Percentiles rank a stretch among this genome's conserved stretches.
Evolutionary conservation across 1,140 invertebrate species (phyloP).

Genomic region (Brachionus paranguensis): DNA sequence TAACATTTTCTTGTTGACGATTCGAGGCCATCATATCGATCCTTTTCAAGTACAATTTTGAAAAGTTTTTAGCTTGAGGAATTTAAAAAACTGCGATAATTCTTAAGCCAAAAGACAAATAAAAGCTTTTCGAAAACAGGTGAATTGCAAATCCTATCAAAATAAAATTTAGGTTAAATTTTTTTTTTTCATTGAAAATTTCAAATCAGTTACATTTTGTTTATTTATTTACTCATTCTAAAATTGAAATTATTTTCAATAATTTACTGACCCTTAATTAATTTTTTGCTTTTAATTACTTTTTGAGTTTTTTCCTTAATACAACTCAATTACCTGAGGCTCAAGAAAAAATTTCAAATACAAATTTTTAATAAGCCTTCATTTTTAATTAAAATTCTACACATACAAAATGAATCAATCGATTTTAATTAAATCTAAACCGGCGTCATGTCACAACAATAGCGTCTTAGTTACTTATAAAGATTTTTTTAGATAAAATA

Average conservation of each 20-base stretch:
- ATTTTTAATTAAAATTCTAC: slow-evolving; percentile 15
- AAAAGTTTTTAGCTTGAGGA: background rate
- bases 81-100: background rate
- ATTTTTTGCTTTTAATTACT: background rate
- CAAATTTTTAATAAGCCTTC: slow-evolving; percentile 8
- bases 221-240: slow-evolving; percentile 13
- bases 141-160: slow-evolving; percentile 10
- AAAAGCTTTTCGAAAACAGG: background rate
- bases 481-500: background rate
- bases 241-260: background rate
- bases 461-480: background rate
- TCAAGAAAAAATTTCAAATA: background rate
- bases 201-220: slow-evolving; percentile 29
- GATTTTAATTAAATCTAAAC: background rate
- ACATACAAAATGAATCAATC: background rate
- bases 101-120: background rate
- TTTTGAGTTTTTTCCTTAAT: background rate
- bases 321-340: slow-evolving; percentile 8
- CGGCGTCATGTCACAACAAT: slow-evolving; percentile 20
- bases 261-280: slow-evolving; percentile 34
- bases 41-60: background rate
- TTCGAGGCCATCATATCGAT: background rate
- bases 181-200: background rate
- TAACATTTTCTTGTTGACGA: background rate
- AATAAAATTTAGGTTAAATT: slow-evolving; percentile 6